These are phyloP conservation scores for Hylia prasina DNA, from an alignment of 2,113 vertebrate genomes.

Conservation along the genomic window DNA sequence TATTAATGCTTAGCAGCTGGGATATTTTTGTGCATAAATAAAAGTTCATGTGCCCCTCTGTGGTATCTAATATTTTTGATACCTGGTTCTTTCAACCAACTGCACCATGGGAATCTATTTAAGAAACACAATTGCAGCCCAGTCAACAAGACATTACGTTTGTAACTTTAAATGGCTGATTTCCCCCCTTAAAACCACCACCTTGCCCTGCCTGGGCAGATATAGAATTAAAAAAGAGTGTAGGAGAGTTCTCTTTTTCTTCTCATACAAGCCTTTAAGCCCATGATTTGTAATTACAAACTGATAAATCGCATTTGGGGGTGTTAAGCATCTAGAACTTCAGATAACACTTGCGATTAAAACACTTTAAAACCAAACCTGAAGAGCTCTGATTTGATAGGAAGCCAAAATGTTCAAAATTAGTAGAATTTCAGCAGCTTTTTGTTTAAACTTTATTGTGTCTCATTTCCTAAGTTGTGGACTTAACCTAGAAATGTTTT, in stretches of 20 bases:
- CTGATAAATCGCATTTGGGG: background rate
- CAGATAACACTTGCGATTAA: background rate
- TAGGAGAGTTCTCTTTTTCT: background rate
- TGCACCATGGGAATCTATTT: background rate
- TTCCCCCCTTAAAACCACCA: fast-evolving
- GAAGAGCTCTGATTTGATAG: background rate
- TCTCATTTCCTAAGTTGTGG: background rate
- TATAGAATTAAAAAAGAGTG: background rate
- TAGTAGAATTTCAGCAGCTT: background rate
- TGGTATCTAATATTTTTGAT: background rate
- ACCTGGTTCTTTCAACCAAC: background rate
- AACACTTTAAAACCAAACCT: background rate
- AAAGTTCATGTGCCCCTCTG: background rate
- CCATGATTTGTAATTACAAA: background rate
- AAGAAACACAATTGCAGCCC: background rate
- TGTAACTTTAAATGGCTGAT: background rate
- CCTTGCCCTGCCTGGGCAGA: background rate
- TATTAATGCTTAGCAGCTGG: background rate
- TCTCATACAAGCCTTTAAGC: background rate
- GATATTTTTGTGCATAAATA: background rate
- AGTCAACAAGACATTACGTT: background rate
- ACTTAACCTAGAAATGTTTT: background rate
- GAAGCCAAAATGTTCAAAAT: background rate
- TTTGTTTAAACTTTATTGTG: background rate
- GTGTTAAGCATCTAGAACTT: background rate